These are phyloP conservation scores for Pheosia tremula DNA, from an alignment of 2,888 invertebrate genomes.

Conservation along the genomic window DNA sequence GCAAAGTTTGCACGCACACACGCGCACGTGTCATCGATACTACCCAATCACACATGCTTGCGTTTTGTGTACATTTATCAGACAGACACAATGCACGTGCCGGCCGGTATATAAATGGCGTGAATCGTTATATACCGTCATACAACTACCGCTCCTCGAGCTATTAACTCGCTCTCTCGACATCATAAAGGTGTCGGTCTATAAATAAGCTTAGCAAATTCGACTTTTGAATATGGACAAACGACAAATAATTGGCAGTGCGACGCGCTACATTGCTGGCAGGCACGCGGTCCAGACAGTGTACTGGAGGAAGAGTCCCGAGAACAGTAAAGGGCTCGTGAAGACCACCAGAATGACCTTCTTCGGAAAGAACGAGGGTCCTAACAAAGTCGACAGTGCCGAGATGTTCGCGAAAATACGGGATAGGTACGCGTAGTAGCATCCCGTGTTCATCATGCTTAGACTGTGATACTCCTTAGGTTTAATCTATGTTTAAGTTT, in stretches of 20 bases:
- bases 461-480: slow-evolving; percentile 50
- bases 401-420: slow-evolving; percentile 77
- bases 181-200: slow-evolving; percentile 5
- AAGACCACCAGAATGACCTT: slow-evolving; percentile 84
- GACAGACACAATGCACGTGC: slow-evolving; percentile 58
- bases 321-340: slow-evolving; percentile 75
- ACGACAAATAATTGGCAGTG: slow-evolving; percentile 86
- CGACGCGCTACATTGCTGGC: slow-evolving; percentile 89
- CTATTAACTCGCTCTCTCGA: slow-evolving; percentile 12
- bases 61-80: slow-evolving; percentile 52
- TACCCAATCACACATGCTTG: slow-evolving; percentile 40
- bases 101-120: slow-evolving; percentile 49
- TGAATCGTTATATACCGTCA: slow-evolving; percentile 17
- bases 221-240: slow-evolving; percentile 68
- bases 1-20: slow-evolving; percentile 62
- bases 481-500: slow-evolving; percentile 32
- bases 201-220: slow-evolving; percentile 4
- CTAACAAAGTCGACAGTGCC: slow-evolving; percentile 72
- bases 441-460: slow-evolving; percentile 20
- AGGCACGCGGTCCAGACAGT: slow-evolving; percentile 90
- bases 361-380: slow-evolving; percentile 81
- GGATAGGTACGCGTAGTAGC: slow-evolving; percentile 65
- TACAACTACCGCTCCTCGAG: slow-evolving; percentile 16
- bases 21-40: slow-evolving; percentile 40
- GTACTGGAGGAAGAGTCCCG: slow-evolving; percentile 87